phyloP scores from a whole-genome alignment of 2,113 vertebrate genomes.

The Nesogale talazaci region DNA sequence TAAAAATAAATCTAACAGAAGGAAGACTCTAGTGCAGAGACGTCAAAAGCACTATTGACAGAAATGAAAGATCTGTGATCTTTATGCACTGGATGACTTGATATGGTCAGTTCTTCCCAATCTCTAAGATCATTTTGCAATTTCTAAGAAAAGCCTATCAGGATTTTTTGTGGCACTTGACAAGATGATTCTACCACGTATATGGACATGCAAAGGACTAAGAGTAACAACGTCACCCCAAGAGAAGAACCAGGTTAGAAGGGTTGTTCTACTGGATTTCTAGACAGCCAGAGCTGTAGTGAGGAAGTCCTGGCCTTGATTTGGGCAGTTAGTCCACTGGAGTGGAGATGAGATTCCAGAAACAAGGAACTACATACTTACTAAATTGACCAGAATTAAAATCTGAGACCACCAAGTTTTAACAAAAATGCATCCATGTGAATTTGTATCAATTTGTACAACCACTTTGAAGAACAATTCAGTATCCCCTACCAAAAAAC shows the following conservation, averaged over 20 bases:
- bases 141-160: conserved; percentile 39
- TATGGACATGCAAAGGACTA: not conserved
- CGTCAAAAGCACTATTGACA: conserved; percentile 31
- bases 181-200: conserved; percentile 13
- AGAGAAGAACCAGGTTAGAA: conserved; percentile 16
- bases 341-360: conserved; percentile 4
- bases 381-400: too few species aligned
- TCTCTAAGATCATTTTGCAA: too few species aligned
- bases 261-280: not conserved
- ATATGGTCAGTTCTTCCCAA: conserved; percentile 17
- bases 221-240: not conserved
- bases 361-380: not conserved
- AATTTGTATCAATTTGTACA: too few species aligned
- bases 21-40: conserved; percentile 22
- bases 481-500: too few species aligned
- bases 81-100: not conserved
- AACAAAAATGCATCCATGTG: too few species aligned
- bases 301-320: not conserved
- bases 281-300: not conserved
- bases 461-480: too few species aligned
- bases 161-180: conserved; percentile 21
- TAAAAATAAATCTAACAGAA: conserved; percentile 47
- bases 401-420: too few species aligned
- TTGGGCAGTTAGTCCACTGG: not conserved
- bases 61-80: not conserved